Conservation (phyloP, 2,888 invertebrate genomes). For the Drosophila infuscata region DNA sequence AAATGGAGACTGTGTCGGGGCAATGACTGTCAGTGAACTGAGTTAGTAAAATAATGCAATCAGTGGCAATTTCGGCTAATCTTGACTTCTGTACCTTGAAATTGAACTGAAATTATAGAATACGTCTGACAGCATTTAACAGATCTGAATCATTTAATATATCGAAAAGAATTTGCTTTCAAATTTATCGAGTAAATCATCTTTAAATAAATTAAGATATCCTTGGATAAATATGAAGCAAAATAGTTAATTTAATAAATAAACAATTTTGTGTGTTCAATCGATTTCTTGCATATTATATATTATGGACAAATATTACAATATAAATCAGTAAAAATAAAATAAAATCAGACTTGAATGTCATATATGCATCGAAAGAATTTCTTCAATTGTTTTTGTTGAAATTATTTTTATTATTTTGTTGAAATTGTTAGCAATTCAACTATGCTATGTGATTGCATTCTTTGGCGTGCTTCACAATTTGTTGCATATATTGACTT, state of each 20-base stretch:
- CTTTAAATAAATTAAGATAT: not conserved
- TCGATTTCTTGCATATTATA: not conserved
- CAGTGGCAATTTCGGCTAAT: not conserved
- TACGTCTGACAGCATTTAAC: not conserved
- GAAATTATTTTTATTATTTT: no score
- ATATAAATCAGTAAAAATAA: no score
- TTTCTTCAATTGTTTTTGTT: rapidly evolving
- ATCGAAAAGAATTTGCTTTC: not conserved
- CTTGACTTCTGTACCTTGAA: not conserved
- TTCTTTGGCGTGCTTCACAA: not conserved
- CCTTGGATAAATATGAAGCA: not conserved
- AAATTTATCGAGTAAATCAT: not conserved
- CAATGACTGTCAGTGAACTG: not conserved
- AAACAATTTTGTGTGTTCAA: no score
- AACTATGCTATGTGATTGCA: not conserved
- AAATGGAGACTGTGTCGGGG: not conserved
- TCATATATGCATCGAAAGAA: not conserved
- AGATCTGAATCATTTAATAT: not conserved
- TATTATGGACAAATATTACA: not conserved
- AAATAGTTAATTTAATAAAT: not conserved
- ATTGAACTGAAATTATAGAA: not conserved
- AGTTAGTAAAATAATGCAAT: not conserved
- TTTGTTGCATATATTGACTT: not conserved
- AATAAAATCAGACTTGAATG: not conserved
- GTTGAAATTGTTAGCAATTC: not conserved